Evolutionary conservation across 92 coral and sea anemone species (phyloP), one percentile per base, ranked within the genome.

Genomic region (Palythoa heliodiscus): DNA sequence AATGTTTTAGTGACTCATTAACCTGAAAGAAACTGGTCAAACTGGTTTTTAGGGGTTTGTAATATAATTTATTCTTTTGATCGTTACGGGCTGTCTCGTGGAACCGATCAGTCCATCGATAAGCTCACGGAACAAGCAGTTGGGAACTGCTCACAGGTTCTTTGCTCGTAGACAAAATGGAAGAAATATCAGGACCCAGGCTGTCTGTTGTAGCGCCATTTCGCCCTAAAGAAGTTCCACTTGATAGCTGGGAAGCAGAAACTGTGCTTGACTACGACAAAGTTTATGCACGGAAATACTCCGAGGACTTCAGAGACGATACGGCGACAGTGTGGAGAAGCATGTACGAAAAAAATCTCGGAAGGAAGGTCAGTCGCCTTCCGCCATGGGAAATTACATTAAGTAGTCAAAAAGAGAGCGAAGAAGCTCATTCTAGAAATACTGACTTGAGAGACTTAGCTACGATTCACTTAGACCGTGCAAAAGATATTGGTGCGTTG

Each of bases 291-390:
- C 87, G 91, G 17, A 93, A 93, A 80, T 89, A 75, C 25, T 93
- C 98, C 1, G 84, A 80, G 60, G 95, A 93, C 68, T 84, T 92
- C 64, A 92, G 94, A 66, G 98, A 93, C 85, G 95, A 93, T 69
- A 92, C 93, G n/a, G 95, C 98, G 7, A 92, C 97, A 0, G 90
- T 93, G 72, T 93, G 98, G 98, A 93, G 92, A 23, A 93, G 98
- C 75, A 93, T 93, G 98, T 93, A 93, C 88, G 98, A 93, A 89
- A 93, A 93, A 15, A 92, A 92, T 73, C 88, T 93, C 47, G 98
- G 98, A 12, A 87, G 98, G 24, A 93, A 93, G 39, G 98, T 93
- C 15, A 93, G 98, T 52, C 92, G 89, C 12, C 63, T 92, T 14
- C 98, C 98, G 40, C 98, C 98, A 16, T 93, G 98, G 98, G 87